phyloP scores from a whole-genome alignment of 1,140 invertebrate genomes.

The Trichonephila clavata region DNA sequence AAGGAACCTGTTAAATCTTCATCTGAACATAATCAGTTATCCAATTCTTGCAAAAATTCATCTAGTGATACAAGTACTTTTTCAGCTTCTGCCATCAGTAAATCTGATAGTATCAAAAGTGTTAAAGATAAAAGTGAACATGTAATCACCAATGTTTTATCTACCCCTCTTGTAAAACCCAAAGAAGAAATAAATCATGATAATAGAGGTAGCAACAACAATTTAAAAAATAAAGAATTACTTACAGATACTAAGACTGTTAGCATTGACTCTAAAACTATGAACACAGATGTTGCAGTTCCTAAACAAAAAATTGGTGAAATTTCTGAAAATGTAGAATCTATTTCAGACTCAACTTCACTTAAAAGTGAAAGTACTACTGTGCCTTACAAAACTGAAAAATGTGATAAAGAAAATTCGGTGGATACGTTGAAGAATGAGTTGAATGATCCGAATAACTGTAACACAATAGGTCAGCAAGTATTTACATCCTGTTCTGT shows the following conservation, averaged over 20 bases:
- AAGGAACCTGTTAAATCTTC: neutral
- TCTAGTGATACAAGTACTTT: too few species aligned
- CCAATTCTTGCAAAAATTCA: too few species aligned
- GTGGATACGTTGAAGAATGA: neutral
- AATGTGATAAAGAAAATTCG: neutral
- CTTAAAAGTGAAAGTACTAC: neutral
- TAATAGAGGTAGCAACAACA: neutral
- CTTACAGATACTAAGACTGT: neutral
- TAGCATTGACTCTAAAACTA: neutral
- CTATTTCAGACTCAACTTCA: neutral
- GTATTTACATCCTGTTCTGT: neutral
- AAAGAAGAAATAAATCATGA: neutral
- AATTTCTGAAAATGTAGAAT: constrained; percentile 11
- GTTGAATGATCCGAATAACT: neutral
- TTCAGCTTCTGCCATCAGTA: too few species aligned
- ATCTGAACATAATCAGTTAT: too few species aligned
- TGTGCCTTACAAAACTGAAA: neutral
- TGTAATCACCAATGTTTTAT: too few species aligned
- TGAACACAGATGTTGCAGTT: neutral
- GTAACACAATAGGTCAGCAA: neutral
- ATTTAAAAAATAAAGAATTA: neutral
- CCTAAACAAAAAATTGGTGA: neutral
- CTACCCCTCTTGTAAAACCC: too few species aligned
- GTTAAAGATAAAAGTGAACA: too few species aligned
- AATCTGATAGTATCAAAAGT: too few species aligned